These are phyloP conservation scores for Neocrepidodera transversa DNA, from an alignment of 2,888 invertebrate genomes.

Conservation along the genomic window DNA sequence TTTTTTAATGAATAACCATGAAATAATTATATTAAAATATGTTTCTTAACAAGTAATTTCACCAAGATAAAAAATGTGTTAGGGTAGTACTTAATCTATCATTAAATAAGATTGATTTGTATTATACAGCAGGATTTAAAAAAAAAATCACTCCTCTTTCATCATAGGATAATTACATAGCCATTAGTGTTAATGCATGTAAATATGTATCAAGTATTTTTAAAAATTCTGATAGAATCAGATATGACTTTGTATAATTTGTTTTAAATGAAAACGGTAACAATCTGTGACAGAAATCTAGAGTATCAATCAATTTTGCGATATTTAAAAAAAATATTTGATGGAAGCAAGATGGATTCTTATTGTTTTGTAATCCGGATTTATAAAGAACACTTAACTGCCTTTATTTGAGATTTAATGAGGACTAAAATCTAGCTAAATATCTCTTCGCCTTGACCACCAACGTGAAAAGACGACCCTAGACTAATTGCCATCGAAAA, in stretches of 20 bases:
- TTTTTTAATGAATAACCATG: no score
- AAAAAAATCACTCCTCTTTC: background rate
- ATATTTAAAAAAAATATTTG: background rate
- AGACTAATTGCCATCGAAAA: no score
- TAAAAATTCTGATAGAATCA: background rate
- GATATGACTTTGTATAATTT: background rate
- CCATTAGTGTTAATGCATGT: background rate
- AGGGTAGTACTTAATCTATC: background rate
- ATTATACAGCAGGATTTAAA: background rate
- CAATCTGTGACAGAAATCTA: background rate
- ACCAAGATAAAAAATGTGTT: no score
- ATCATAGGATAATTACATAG: background rate
- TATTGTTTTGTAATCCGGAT: no score
- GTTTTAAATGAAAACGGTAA: background rate
- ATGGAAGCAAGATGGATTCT: no score
- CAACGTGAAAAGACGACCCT: no score
- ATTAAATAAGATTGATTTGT: background rate
- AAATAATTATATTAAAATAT: no score
- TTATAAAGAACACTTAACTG: no score
- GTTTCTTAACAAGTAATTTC: no score
- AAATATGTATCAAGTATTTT: background rate
- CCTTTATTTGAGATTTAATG: no score
- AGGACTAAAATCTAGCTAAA: no score
- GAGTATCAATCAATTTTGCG: background rate
- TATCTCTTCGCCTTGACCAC: no score